Conservation (phyloP, 2,113 vertebrate species). For the Solea solea region DNA sequence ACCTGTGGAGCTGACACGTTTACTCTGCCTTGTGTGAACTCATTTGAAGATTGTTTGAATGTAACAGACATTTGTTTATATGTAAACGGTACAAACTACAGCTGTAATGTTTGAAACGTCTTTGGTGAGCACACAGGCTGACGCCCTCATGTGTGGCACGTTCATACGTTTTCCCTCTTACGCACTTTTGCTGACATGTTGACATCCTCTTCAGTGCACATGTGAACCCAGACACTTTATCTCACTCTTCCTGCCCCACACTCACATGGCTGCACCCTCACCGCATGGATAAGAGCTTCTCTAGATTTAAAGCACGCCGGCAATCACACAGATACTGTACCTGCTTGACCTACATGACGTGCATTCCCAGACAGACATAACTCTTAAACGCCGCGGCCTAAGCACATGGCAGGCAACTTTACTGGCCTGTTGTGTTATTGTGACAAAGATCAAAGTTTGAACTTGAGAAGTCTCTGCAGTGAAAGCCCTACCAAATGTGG, state of each 20-base stretch:
- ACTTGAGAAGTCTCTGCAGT: conserved; percentile 66
- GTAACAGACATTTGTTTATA: too few relatives aligned
- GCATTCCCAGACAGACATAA: conserved; percentile 69
- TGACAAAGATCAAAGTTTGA: conserved; percentile 78
- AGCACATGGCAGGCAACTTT: conserved; percentile 63
- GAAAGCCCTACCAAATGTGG: conserved; percentile 51
- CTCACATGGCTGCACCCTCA: conserved; percentile 49
- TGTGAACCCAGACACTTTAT: conserved; percentile 25
- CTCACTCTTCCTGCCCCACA: conserved; percentile 31
- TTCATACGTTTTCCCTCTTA: conserved; percentile 6
- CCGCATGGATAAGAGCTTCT: conserved; percentile 52
- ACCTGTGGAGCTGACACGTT: too few relatives aligned
- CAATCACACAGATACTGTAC: neutral
- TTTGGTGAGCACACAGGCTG: neutral
- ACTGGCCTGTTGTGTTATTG: conserved; percentile 75
- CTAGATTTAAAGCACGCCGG: conserved; percentile 48
- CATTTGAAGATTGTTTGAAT: too few relatives aligned
- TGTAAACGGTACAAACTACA: too few relatives aligned
- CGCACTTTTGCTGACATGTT: conserved; percentile 21
- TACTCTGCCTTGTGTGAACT: too few relatives aligned
- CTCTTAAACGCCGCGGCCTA: conserved; percentile 49
- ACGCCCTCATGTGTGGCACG: neutral
- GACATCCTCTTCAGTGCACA: conserved; percentile 17
- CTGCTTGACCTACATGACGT: conserved; percentile 20
- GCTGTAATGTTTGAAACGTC: too few relatives aligned